A percentile compares a stretch with the other conserved stretches of the same genome.
Evolutionary conservation across 2,888 invertebrate genomes (phyloP).

Genomic region (Polymixis lichenea): DNA sequence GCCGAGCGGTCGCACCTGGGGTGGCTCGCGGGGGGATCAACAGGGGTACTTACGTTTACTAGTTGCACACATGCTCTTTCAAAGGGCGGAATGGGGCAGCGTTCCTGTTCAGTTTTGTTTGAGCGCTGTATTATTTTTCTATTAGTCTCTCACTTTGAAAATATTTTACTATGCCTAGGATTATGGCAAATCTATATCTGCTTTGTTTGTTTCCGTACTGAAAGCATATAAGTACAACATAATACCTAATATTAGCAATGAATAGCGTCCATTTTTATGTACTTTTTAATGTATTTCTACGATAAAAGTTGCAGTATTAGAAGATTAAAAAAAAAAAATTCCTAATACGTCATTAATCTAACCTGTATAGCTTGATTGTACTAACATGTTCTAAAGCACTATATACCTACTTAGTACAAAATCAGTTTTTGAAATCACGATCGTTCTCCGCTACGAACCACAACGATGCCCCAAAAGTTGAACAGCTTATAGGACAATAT

Average conservation of each 20-base stretch:
- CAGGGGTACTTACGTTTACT: constrained; percentile 90
- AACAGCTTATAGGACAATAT: constrained; percentile 74
- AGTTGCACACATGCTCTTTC: constrained; percentile 90
- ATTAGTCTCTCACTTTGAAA: neutral
- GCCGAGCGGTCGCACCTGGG: constrained; percentile 89
- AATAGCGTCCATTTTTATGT: neutral
- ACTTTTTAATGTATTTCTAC: neutral
- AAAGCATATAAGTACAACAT: neutral
- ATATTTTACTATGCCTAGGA: neutral
- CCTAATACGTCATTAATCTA: neutral
- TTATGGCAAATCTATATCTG: neutral
- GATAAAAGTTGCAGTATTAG: neutral
- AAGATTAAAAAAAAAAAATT: no score
- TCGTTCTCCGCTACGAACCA: constrained; percentile 38
- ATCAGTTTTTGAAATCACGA: constrained; percentile 4
- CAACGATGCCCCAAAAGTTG: constrained; percentile 58
- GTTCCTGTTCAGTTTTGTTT: constrained; percentile 68
- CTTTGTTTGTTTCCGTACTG: neutral
- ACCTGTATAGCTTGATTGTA: neutral
- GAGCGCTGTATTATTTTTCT: neutral
- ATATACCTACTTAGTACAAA: neutral
- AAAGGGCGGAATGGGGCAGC: constrained; percentile 86
- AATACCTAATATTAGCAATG: no score
- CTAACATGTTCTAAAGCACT: neutral
- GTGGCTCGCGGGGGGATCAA: constrained; percentile 88